These are phyloP conservation scores for Chromoteleia sp. DNA, from an alignment of 2,888 invertebrate genomes.

Conservation along the genomic window DNA sequence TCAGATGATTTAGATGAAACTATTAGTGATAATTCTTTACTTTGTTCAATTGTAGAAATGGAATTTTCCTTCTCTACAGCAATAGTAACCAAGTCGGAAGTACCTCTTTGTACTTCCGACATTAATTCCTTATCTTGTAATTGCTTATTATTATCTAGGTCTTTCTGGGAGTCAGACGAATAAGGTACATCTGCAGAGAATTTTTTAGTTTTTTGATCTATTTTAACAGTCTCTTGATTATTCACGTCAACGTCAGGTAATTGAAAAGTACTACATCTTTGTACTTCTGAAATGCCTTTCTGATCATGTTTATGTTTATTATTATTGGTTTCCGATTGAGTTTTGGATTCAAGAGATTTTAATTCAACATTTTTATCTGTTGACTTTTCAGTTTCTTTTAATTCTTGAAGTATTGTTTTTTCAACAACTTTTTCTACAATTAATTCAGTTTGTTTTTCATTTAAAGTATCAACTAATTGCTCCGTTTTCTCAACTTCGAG, in stretches of 20 bases:
- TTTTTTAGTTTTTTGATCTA: not conserved
- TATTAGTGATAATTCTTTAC: not conserved
- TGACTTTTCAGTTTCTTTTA: not conserved
- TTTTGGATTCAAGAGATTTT: not conserved
- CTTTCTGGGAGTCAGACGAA: not conserved
- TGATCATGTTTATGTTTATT: conserved; percentile 15
- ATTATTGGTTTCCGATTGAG: not conserved
- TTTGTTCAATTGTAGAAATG: not conserved
- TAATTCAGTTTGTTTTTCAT: too few relatives aligned
- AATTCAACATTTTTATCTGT: not conserved
- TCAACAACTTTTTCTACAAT: too few relatives aligned
- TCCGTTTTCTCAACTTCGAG: too few relatives aligned
- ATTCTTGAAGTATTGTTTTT: not conserved
- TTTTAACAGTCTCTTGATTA: not conserved
- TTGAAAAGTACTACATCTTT: conserved; percentile 19
- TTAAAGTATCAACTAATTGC: too few relatives aligned
- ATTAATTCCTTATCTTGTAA: not conserved
- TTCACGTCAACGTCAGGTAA: not conserved
- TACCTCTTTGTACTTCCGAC: not conserved
- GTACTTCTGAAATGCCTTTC: conserved; percentile 6
- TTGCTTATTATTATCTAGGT: not conserved
- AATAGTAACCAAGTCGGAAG: not conserved
- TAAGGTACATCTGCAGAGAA: not conserved
- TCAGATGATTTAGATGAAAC: too few relatives aligned
- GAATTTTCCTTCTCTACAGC: not conserved